A percentile compares a stretch with the other conserved stretches of the same genome.
Conservation (phyloP, 2,888 invertebrate species). For the Cataglyphis altisquamis region DNA sequence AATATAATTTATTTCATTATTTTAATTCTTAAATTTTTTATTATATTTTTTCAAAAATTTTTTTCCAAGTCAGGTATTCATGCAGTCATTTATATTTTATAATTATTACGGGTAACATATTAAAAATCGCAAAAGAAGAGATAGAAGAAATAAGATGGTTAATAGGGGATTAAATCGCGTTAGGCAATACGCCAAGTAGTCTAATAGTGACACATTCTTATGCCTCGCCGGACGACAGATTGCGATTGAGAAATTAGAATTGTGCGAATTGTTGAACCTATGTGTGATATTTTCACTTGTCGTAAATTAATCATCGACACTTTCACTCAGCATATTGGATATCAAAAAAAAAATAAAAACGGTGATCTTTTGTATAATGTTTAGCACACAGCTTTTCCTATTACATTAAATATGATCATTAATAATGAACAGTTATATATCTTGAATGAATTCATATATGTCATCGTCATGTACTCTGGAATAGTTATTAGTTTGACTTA, state of each 20-base stretch:
- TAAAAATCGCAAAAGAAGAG: constrained; percentile 14
- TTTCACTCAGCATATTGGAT: neutral
- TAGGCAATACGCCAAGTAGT: constrained; percentile 69
- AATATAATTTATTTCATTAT: neutral
- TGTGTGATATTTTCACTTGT: constrained; percentile 12
- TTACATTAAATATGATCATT: neutral
- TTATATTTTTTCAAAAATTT: neutral
- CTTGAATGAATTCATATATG: constrained; percentile 11
- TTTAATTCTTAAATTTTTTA: neutral
- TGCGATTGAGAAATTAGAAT: constrained; percentile 63
- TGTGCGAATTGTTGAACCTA: constrained; percentile 11
- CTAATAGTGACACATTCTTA: constrained; percentile 74
- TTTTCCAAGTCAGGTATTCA: neutral
- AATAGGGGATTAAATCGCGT: constrained; percentile 62
- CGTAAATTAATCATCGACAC: neutral
- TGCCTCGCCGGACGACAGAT: constrained; percentile 68
- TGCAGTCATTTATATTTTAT: neutral
- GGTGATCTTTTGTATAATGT: neutral
- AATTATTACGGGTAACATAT: neutral
- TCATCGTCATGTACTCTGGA: neutral
- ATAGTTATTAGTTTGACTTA: constrained; percentile 19
- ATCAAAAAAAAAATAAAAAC: neutral
- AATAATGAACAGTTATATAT: constrained; percentile 4
- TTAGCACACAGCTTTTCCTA: neutral
- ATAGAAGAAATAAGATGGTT: constrained; percentile 60